A percentile compares a stretch with the other conserved stretches of the same genome.
phyloP scores from a whole-genome alignment of 2,888 invertebrate genomes.

The Bhutanitis thaidina region DNA sequence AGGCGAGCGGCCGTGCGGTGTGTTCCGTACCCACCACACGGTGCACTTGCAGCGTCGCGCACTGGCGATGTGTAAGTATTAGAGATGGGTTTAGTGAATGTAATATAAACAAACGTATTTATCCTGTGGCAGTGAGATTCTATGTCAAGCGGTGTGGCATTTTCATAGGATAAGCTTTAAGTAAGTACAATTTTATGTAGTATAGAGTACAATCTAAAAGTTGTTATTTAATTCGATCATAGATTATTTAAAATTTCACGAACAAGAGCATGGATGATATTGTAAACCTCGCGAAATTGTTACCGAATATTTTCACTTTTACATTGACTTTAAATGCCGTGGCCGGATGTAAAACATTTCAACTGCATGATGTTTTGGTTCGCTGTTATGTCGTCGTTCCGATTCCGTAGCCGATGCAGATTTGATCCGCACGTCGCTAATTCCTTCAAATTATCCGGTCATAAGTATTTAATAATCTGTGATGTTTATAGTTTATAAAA shows the following conservation, averaged over 20 bases:
- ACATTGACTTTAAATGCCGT: conserved; percentile 14
- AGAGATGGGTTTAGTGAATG: no score
- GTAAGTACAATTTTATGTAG: conserved; percentile 36
- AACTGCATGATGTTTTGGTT: background rate
- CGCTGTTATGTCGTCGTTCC: background rate
- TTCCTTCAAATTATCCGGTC: conserved; percentile 15
- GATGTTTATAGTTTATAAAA: conserved; percentile 54
- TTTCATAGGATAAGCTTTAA: conserved; percentile 32
- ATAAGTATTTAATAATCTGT: conserved; percentile 52
- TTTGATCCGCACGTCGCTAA: background rate
- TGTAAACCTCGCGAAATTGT: conserved; percentile 35
- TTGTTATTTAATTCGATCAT: conserved; percentile 11
- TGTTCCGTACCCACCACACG: no score
- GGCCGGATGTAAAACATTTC: conserved; percentile 32
- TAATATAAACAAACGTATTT: no score
- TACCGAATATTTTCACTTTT: conserved; percentile 31
- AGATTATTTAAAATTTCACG: conserved; percentile 1
- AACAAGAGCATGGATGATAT: conserved; percentile 11
- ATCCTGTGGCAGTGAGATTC: conserved; percentile 48
- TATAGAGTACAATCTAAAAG: conserved; percentile 20
- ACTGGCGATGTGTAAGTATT: no score
- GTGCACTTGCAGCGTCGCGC: no score
- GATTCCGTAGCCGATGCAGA: background rate
- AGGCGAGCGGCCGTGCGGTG: no score
- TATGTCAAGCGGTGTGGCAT: conserved; percentile 51